Evolutionary conservation across 2,797 vertebrate genomes (phyloP).

Genomic region (Artibeus jamaicensis): DNA sequence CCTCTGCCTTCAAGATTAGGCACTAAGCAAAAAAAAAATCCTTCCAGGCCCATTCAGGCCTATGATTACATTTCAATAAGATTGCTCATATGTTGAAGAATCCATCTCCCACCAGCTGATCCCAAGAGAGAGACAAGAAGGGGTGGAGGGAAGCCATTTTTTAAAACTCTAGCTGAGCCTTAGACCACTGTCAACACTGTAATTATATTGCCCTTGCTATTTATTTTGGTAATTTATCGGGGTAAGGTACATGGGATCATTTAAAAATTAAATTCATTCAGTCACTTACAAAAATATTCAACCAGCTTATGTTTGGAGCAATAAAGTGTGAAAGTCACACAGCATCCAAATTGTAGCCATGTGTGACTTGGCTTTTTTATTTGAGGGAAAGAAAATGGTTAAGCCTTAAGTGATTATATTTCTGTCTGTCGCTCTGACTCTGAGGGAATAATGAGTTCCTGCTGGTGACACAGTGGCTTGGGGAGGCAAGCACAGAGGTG

Average conservation of each 20-base stretch:
- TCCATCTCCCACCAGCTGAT: not conserved
- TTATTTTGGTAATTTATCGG: conserved; percentile 40
- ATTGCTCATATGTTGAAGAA: not conserved
- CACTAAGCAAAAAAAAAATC: not conserved
- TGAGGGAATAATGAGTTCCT: conserved; percentile 56
- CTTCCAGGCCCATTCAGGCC: not conserved
- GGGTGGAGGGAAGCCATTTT: not conserved
- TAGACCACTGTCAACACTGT: conserved; percentile 25
- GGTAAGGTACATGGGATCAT: conserved; percentile 40
- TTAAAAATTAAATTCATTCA: conserved; percentile 44
- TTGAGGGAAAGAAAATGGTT: conserved; percentile 42
- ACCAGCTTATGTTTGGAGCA: not conserved
- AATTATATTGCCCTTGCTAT: not conserved
- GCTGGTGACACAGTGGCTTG: conserved; percentile 37
- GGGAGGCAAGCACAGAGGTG: not conserved
- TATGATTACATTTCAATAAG: not conserved
- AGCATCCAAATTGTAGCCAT: conserved; percentile 53
- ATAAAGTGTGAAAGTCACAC: conserved; percentile 35
- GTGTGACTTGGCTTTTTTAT: conserved; percentile 37
- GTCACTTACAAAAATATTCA: conserved; percentile 52
- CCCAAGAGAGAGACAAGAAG: conserved; percentile 19
- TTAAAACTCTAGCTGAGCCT: not conserved
- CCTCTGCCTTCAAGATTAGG: not conserved
- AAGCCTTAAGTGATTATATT: conserved; percentile 33
- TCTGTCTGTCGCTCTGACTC: conserved; percentile 18